Base-by-base conservation (phyloP, 1,140 invertebrate genomes). In the Telenomus remus region DNA sequence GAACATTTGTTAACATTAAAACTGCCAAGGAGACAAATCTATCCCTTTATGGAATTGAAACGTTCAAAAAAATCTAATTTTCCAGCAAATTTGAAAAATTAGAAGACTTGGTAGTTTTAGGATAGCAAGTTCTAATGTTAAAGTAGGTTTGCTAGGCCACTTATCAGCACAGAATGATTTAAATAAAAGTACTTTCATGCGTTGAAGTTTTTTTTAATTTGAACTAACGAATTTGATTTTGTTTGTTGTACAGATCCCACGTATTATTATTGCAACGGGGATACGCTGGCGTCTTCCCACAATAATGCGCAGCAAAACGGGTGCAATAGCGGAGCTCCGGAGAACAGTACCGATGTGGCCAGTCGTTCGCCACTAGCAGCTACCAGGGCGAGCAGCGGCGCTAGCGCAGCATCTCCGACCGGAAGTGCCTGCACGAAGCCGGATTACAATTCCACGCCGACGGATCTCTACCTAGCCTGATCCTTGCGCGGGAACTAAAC, bases 371-470 rank as follows among this genome's bases (percentile, higher is more conserved):
- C 92, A 43, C 82, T 93, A 60, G 92, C 92, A 16, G 92, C 92
- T 16, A 93, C 92, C 1, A 84, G 92, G 50, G 92, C 92, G 2
- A 93, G 92, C 81, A 93, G 92, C 37, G 86, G 92, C 19, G 92
- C 91, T 3, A 92, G 91, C 48, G 92, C 92, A 1, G 91, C 92
- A 34, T 93, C 92, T 33, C 92, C 92, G 19, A 93, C 92, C 50
- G 92, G 92, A 66, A 93, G 92, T 83, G 92, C 92, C 44, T 93
- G 91, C 82, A 90, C 91, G 8, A 92, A 92, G 81, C 89, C 90
- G 12, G 91, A 92, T 79, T 87, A 89, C 70, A 85, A 87, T 61
- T 87, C 86, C 73, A 88, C 86, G 33, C 80, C 85, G 63, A 89
- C 89, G 73, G 89, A 90, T 68, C 81, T 90, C 39, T 90, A 90